Conservation (phyloP, 2,797 vertebrate species). For the Pangasius larnaudii region DNA sequence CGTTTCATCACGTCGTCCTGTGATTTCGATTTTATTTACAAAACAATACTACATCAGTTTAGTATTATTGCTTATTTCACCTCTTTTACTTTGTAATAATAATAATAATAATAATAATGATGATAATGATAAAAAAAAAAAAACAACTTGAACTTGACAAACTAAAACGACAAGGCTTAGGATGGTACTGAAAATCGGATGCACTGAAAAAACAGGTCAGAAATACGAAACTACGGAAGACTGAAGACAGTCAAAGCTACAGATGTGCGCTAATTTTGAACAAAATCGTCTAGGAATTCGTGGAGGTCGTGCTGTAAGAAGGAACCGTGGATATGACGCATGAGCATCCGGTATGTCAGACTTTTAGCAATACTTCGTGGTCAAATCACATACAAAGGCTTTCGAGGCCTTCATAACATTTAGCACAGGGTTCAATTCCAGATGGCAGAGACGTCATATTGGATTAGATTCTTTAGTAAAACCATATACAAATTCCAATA, state of each 20-base stretch:
- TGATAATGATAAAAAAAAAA: background rate
- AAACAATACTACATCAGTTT: conserved; percentile 57
- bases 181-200: background rate
- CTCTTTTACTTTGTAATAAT: conserved; percentile 1
- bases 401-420: background rate
- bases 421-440: background rate
- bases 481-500: conserved; percentile 19
- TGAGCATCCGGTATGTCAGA: background rate
- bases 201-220: conserved; percentile 5
- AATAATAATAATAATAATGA: background rate
- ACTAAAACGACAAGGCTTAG: conserved; percentile 24
- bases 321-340: background rate
- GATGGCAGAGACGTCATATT: background rate
- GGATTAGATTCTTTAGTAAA: conserved; percentile 22
- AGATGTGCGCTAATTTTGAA: background rate
- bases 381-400: background rate
- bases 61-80: conserved; percentile 62
- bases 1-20: conserved; percentile 37
- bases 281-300: background rate
- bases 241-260: conserved; percentile 54
- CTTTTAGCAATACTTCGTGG: background rate
- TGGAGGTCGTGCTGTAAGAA: background rate
- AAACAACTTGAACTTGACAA: background rate
- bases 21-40: conserved; percentile 60
- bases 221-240: conserved; percentile 54